phyloP scores from a whole-genome alignment of 2,888 invertebrate species.

The Hydraecia micacea region DNA sequence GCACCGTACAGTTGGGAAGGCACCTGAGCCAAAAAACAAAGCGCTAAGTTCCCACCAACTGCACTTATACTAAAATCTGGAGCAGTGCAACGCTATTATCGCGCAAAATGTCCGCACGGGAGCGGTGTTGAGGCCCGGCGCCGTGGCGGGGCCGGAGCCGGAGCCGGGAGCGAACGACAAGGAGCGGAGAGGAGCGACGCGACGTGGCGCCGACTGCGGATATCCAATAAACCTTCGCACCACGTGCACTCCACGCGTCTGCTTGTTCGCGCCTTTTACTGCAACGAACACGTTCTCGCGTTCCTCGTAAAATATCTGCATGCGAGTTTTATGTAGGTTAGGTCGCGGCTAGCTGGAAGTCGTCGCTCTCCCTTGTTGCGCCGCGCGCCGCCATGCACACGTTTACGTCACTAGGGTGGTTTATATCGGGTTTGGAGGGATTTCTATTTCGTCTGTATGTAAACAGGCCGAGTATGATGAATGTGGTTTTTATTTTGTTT shows the following conservation, averaged over 20 bases:
- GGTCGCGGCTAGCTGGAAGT: neutral
- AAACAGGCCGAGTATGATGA: conserved; percentile 14
- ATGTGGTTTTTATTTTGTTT: conserved; percentile 24
- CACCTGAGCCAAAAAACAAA: conserved; percentile 22
- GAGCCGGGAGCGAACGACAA: conserved; percentile 15
- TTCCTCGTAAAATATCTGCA: conserved; percentile 49
- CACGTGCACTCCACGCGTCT: conserved; percentile 66
- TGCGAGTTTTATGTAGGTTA: conserved; percentile 28
- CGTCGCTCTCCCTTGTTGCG: neutral
- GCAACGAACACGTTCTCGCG: conserved; percentile 63
- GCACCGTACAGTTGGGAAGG: neutral
- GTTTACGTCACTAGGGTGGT: conserved; percentile 4
- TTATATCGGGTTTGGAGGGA: conserved; percentile 34
- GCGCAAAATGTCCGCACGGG: conserved; percentile 41
- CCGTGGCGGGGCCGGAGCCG: conserved; percentile 3
- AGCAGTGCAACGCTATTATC: conserved; percentile 58
- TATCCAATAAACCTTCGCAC: conserved; percentile 68
- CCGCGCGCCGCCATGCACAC: too few species aligned
- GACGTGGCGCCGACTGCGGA: conserved; percentile 36
- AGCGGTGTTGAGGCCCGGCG: neutral
- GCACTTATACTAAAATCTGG: conserved; percentile 57
- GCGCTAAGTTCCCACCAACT: conserved; percentile 34
- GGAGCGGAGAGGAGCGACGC: conserved; percentile 9
- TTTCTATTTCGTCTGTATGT: conserved; percentile 27
- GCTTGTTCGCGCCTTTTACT: conserved; percentile 57